Base-by-base conservation (phyloP, 2,113 vertebrate species). In the Tonatia bakeri region DNA sequence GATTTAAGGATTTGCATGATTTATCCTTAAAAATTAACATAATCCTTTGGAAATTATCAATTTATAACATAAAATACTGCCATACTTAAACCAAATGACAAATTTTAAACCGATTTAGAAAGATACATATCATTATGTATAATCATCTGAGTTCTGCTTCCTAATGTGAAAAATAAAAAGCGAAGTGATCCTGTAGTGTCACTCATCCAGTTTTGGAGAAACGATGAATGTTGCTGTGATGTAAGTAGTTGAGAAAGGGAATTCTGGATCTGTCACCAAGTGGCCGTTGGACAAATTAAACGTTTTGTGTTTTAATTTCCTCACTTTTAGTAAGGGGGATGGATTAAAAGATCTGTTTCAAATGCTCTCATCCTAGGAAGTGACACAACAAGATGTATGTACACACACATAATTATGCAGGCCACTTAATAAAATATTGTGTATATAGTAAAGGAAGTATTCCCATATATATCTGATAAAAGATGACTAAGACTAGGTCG, bases 271-370 rank as follows among this genome's bases (percentile, higher is more conserved):
- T 94, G 64, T 94, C 20, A 84, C 38, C 83, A 94, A 86, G 22
- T 43, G 22, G 31, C 54, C n/a, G 1, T 1, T 40, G 38, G 65
- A 86, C 33, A 91, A 91, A 86, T 40, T 59, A 77, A 73, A 43
- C 40, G 54, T 82, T 76, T 72, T 96, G 31, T 72, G 47, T 82
- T 95, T 89, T 13, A 89, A 45, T 73, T 93, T 87, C 82, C 61
- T 87, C 36, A 77, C 16, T 22, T 95, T 43, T 84, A 79, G 87
- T 69, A 94, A 73, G 56, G 59, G 33, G 26, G 43, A 88, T 54
- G 28, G 31, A 90, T 76, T 67, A 85, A 94, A 92, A 92, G n/a
- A 33, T 64, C 16, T 26, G 31, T 45, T 87, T 96, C 67, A 76
- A 92, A 86, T 64, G 50, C n/a, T 88, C 50, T 83, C 38, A 86